Evolutionary conservation across 2,888 invertebrate species (phyloP).

Genomic region (Drosophila melanosoma): DNA sequence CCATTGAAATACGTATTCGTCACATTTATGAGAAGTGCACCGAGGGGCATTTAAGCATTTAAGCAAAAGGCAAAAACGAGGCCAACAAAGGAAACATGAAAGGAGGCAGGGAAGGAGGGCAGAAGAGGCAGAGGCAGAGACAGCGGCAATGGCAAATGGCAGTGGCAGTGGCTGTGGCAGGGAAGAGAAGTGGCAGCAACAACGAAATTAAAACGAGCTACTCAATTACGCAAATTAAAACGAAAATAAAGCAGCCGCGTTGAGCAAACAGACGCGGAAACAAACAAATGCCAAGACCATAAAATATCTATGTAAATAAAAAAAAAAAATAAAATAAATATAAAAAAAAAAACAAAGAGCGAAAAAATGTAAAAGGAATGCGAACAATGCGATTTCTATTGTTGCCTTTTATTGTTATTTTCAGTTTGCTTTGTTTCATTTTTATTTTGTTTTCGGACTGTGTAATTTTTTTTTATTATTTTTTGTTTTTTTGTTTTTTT

Average conservation of each 20-base stretch:
- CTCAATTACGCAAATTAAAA: conserved; percentile 81
- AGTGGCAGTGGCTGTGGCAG: not conserved
- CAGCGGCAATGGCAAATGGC: not conserved
- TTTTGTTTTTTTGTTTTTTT: not conserved
- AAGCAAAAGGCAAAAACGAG: not conserved
- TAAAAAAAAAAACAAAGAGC: conserved; percentile 2
- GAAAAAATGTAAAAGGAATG: conserved; percentile 34
- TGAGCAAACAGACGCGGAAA: conserved; percentile 54
- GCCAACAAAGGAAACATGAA: conserved; percentile 12
- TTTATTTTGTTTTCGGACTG: conserved; percentile 5
- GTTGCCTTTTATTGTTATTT: conserved; percentile 17
- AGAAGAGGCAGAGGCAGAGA: not conserved
- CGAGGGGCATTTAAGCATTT: conserved; percentile 25
- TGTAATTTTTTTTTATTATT: conserved; percentile 5
- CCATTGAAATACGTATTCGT: conserved; percentile 48
- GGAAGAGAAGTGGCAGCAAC: not conserved
- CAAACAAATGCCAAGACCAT: conserved; percentile 46
- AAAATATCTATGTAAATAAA: conserved; percentile 46
- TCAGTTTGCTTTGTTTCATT: conserved; percentile 19
- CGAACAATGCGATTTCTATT: conserved; percentile 46
- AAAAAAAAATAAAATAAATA: not conserved
- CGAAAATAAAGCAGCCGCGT: conserved; percentile 70
- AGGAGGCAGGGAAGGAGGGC: not conserved
- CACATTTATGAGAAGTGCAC: conserved; percentile 45
- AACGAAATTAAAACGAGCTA: conserved; percentile 75